Evolutionary conservation across 2,113 vertebrate species (phyloP).

Genomic region (Pterophyllum scalare): DNA sequence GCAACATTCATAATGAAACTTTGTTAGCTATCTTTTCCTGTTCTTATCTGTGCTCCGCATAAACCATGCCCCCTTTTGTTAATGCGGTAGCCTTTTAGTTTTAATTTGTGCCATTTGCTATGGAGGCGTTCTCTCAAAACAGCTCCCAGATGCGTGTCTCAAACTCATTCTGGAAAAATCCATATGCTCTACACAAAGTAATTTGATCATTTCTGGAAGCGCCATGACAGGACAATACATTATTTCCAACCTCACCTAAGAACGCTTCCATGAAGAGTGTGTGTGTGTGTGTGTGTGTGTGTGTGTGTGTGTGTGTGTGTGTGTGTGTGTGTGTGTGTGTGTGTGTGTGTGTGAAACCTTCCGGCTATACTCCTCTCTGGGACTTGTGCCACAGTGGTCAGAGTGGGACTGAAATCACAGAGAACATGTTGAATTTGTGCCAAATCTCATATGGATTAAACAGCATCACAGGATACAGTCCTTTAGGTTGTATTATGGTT

Average conservation of each 20-base stretch:
- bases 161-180: background rate
- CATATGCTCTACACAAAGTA: background rate
- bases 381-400: background rate
- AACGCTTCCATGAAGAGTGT: background rate
- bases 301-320: no score
- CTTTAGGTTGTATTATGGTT: constrained; percentile 55
- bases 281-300: no score
- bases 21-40: background rate
- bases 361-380: background rate
- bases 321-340: no score
- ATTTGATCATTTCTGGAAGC: background rate
- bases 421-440: background rate
- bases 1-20: background rate
- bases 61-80: background rate
- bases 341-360: no score
- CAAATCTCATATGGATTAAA: background rate
- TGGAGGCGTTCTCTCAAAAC: background rate
- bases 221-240: background rate
- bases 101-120: background rate
- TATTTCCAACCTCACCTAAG: background rate
- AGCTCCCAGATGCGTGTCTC: background rate
- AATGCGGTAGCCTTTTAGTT: background rate
- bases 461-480: background rate
- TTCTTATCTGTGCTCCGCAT: background rate
- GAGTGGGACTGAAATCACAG: background rate